Percentiles rank a stretch among this genome's conserved stretches.
These are phyloP conservation scores for Coryphaenoides rupestris DNA, from an alignment of 2,113 vertebrate species.

Conservation along the genomic window DNA sequence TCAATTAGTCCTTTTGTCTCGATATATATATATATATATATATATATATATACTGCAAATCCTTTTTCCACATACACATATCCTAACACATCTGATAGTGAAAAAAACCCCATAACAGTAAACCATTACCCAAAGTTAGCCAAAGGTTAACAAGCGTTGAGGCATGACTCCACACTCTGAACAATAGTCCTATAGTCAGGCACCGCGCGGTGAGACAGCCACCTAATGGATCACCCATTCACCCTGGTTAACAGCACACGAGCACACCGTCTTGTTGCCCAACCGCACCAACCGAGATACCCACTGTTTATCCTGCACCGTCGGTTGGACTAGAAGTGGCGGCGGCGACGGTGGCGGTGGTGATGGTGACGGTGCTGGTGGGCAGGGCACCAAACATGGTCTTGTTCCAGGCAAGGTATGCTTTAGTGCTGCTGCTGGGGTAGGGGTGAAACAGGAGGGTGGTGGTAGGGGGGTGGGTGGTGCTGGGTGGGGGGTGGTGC, in stretches of 20 bases:
- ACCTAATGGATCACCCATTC: slow-evolving; percentile 63
- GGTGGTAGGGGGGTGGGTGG: no score
- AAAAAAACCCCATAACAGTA: slow-evolving; percentile 28
- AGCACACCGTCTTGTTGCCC: slow-evolving; percentile 44
- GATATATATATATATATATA: no score
- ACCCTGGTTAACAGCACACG: slow-evolving; percentile 31
- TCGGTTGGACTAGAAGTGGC: no score
- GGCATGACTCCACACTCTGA: slow-evolving; percentile 46
- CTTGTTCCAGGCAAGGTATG: slow-evolving; percentile 44
- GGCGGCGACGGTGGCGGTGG: no score
- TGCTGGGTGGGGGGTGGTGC: no score
- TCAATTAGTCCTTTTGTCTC: background rate
- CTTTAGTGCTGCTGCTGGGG: no score
- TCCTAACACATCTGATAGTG: background rate
- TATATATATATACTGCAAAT: no score
- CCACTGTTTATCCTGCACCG: slow-evolving; percentile 45
- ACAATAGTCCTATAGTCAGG: slow-evolving; percentile 12
- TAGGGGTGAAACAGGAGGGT: no score
- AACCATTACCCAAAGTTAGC: slow-evolving; percentile 41
- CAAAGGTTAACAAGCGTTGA: slow-evolving; percentile 56
- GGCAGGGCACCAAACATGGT: slow-evolving; percentile 58
- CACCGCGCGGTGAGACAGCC: slow-evolving; percentile 21
- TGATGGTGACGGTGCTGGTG: no score
- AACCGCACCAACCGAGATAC: slow-evolving; percentile 25
- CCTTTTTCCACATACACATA: background rate